Percentiles rank a stretch among this genome's conserved stretches.
Conservation (phyloP, 2,888 invertebrate genomes). For the Lithophane socia region DNA sequence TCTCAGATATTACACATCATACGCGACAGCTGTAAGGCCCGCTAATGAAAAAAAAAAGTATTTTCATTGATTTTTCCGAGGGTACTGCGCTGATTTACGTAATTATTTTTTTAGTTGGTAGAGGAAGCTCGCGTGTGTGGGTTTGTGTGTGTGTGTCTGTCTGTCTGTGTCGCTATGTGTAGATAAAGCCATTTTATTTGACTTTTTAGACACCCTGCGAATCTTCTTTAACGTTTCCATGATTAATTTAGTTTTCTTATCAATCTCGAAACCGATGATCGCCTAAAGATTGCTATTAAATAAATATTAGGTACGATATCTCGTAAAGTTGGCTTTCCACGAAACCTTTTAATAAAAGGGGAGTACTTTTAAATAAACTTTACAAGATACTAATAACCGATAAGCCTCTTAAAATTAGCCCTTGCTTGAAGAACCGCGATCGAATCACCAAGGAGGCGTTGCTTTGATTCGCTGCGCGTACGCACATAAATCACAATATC, state of each 20-base stretch:
- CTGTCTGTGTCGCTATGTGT: no score
- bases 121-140: no score
- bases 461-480: slow-evolving; percentile 57
- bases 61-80: no score
- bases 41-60: no score
- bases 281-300: slow-evolving; percentile 10
- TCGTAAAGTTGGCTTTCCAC: slow-evolving; percentile 16
- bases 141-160: no score
- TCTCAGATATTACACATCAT: no score
- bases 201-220: not conserved
- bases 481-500: slow-evolving; percentile 67
- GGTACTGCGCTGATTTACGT: no score
- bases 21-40: no score
- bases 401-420: slow-evolving; percentile 53
- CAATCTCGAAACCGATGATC: not conserved
- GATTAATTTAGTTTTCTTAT: not conserved
- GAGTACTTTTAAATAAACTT: slow-evolving; percentile 30
- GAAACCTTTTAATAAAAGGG: slow-evolving; percentile 23
- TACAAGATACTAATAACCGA: slow-evolving; percentile 47
- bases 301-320: slow-evolving; percentile 9
- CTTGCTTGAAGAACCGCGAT: slow-evolving; percentile 56
- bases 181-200: not conserved
- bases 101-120: no score
- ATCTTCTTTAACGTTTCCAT: not conserved
- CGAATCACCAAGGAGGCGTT: slow-evolving; percentile 67